Percentiles rank a stretch among this genome's conserved stretches.
Evolutionary conservation across 2,888 invertebrate genomes (phyloP).

Genomic region (Nymphalis urticae): DNA sequence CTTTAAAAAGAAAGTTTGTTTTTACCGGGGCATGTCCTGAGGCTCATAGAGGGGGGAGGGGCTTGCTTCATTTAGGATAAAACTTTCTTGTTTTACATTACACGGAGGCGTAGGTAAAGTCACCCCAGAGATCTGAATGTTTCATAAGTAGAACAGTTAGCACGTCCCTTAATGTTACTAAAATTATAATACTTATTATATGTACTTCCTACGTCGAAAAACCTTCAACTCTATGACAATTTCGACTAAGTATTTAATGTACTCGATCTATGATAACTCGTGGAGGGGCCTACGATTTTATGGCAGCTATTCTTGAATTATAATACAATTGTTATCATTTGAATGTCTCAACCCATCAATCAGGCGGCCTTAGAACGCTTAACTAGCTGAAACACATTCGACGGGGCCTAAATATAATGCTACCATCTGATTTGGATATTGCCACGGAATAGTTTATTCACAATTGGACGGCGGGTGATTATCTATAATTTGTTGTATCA

Average conservation of each 20-base stretch:
- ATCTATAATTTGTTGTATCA: too few relatives aligned
- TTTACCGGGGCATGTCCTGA: slow-evolving; percentile 54
- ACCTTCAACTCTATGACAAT: neutral
- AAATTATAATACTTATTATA: slow-evolving; percentile 27
- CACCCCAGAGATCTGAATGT: slow-evolving; percentile 76
- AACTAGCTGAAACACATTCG: too few relatives aligned
- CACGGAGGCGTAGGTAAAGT: slow-evolving; percentile 67
- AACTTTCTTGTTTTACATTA: slow-evolving; percentile 79
- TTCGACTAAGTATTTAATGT: neutral
- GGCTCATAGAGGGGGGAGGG: slow-evolving; percentile 41
- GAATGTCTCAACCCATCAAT: too few relatives aligned
- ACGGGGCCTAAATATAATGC: too few relatives aligned
- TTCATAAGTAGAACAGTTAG: slow-evolving; percentile 69
- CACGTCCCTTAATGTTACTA: slow-evolving; percentile 65
- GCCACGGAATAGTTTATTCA: too few relatives aligned
- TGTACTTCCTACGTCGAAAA: neutral
- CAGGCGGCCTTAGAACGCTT: too few relatives aligned
- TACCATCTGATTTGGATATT: too few relatives aligned
- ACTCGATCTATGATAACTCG: too few relatives aligned
- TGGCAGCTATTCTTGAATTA: neutral
- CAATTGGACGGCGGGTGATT: too few relatives aligned
- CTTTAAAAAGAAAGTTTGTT: slow-evolving; percentile 67
- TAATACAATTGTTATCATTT: neutral
- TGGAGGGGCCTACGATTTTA: too few relatives aligned
- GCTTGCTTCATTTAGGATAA: slow-evolving; percentile 71